Evolutionary conservation across 2,888 invertebrate genomes (phyloP), one percentile per base, ranked within the genome.

Genomic region (Stenurella melanura): DNA sequence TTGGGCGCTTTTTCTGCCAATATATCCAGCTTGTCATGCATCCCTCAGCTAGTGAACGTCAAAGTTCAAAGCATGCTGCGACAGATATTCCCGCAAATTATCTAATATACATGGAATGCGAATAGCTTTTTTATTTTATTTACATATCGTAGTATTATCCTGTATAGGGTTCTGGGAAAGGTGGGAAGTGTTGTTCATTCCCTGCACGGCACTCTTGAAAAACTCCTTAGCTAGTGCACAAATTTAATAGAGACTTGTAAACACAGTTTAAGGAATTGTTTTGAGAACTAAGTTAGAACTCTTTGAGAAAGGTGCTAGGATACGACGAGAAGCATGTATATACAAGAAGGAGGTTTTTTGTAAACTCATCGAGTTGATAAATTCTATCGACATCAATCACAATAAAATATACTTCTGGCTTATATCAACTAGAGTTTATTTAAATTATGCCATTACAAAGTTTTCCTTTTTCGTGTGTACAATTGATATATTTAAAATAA

Each of bases 91-190:
- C 75, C 21, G 72, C 68, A 76, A 76, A 76, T 73, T 60, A 26
- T 68, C 26, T 63, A 54, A 76, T 76, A 72, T 72, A 76, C 76
- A 76, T 76, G 73, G 57, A 73, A 72, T 75, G 60, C 66, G 56
- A 34, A 73, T 73, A 66, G 73, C 66, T 64, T 66, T 64, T 73
- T 72, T 70, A 17, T 64, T 57, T 57, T 69, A 21, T 42, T 70
- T 60, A 60, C 34, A 30, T 60, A 5, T 4, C 58, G 26, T 57
- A 42, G 69, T 18, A 17, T 57, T 26, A 61, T 30, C 26, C 15
- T 11, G 66, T 19, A 50, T 50, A n/a, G n/a, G 26, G 17, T 54
- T 30, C 56, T 21, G n/a, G 21, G 17, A 26, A 7, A 56, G 10
- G 34, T n/a, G n/a, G n/a, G n/a, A n/a, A n/a, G n/a, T 11, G 18